Evolutionary conservation across 2,113 vertebrate genomes (phyloP), one percentile per base, ranked within the genome.

Genomic region (Riparia riparia): DNA sequence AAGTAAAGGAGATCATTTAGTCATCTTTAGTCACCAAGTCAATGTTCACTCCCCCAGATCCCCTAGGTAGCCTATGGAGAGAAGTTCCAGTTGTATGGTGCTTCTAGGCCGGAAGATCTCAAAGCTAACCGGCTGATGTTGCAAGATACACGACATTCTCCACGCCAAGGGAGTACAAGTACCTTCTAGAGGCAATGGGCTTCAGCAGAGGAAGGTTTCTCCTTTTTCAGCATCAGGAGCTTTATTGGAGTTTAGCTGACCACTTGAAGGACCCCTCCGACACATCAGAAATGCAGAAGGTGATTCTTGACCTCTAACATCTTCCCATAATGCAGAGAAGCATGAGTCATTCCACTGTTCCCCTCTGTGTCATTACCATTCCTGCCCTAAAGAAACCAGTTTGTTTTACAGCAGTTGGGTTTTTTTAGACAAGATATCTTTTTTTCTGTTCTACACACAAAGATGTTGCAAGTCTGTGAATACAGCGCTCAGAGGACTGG

Each of bases 101-200:
- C 14, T 61, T 77, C 26, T 25, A 50, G 51, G 34, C 29, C n/a
- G 39, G 22, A 85, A 57, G 47, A 50, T 39, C 14, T 86, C 39
- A 45, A 17, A 65, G 53, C 44, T 57, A 22, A 47, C 44, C 69
- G 17, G 19, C 17, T 42, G 6, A 12, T 61, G 26, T 32, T 15
- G 7, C 44, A 66, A 51, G 54, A 49, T 2, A 13, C 17, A 31
- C 0, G 0, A 6, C 3, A 2, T 49, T 80, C n/a, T 64, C 18
- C 21, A 56, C 0, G 0, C 7, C 0, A 0, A 73, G 17, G 14
- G 31, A 41, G 7, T 61, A n/a, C 13, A 54, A 73, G 8, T 19
- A 56, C n/a, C 34, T 58, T 49, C 22, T 57, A 60, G 47, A 56
- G 22, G 12, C 2, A 11, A 21, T 0, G 2, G 49, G 31, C 24